A percentile compares a stretch with the other conserved stretches of the same genome.
phyloP scores from a whole-genome alignment of 2,797 vertebrate genomes.

The Limnodromus scolopaceus region DNA sequence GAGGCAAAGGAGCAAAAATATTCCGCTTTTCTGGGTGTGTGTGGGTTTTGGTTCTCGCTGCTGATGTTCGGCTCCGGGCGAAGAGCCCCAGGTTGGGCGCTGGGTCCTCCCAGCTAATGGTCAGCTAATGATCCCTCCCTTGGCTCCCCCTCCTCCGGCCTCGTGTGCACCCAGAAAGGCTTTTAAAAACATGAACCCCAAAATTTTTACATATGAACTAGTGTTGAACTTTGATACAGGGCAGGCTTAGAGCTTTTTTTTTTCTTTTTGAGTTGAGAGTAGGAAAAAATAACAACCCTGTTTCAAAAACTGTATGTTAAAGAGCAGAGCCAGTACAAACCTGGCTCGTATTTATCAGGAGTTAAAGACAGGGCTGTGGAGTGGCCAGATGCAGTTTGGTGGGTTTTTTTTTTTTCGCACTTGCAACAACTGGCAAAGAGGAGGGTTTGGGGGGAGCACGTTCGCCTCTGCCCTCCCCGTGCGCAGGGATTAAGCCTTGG shows the following conservation, averaged over 20 bases:
- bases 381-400: not conserved
- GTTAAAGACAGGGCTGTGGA: rapidly evolving
- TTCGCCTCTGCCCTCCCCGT: rapidly evolving
- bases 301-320: not conserved
- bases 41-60: rapidly evolving
- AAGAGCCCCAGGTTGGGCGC: not conserved
- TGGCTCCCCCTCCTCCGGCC: not conserved
- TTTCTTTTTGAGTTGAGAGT: rapidly evolving
- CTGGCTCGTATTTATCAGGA: rapidly evolving
- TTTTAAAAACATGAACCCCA: not conserved
- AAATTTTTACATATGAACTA: not conserved
- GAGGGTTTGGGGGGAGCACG: not conserved
- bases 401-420: too few relatives aligned
- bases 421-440: not conserved
- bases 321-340: not conserved
- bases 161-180: not conserved
- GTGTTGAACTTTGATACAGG: not conserved
- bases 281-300: not conserved
- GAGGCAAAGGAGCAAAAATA: not conserved
- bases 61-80: not conserved
- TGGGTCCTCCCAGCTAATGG: not conserved
- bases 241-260: not conserved
- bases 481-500: not conserved
- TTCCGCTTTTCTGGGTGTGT: not conserved
- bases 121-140: not conserved